Conservation (phyloP, 2,113 vertebrate species). For the Taurulus bubalis region DNA sequence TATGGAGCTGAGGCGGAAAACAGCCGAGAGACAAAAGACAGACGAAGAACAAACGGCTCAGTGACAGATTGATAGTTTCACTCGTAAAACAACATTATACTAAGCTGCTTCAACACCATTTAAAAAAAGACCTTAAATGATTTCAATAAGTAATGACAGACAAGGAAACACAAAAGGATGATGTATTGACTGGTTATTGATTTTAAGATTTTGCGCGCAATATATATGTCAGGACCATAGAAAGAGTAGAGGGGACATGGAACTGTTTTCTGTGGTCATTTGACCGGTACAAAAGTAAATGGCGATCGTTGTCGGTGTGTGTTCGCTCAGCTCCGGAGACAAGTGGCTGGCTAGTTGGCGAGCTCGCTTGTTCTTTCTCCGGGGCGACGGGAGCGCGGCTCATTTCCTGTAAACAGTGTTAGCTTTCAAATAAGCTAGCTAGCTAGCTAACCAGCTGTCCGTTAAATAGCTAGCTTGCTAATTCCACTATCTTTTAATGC, state of each 20-base stretch:
- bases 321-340: not conserved
- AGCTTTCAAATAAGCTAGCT: not conserved
- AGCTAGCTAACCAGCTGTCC: not conserved
- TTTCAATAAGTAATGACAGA: constrained; percentile 23
- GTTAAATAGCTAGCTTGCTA: not conserved
- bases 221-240: constrained; percentile 1
- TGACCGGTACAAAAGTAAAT: not conserved
- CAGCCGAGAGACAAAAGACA: constrained; percentile 34
- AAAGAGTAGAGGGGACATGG: not conserved
- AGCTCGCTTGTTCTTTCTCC: not conserved
- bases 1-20: constrained; percentile 20
- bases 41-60: constrained; percentile 36
- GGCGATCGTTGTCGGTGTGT: too few relatives aligned
- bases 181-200: constrained; percentile 13
- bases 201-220: not conserved
- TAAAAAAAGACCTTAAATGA: constrained; percentile 7
- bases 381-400: not conserved
- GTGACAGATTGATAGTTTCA: constrained; percentile 43
- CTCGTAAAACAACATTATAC: not conserved
- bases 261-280: not conserved
- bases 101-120: constrained; percentile 19
- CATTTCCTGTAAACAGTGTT: not conserved
- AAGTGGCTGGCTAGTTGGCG: not conserved
- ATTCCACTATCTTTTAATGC: not conserved
- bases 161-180: not conserved